These are phyloP conservation scores for Mya arenaria DNA, from an alignment of 1,140 invertebrate genomes.

Conservation along the genomic window DNA sequence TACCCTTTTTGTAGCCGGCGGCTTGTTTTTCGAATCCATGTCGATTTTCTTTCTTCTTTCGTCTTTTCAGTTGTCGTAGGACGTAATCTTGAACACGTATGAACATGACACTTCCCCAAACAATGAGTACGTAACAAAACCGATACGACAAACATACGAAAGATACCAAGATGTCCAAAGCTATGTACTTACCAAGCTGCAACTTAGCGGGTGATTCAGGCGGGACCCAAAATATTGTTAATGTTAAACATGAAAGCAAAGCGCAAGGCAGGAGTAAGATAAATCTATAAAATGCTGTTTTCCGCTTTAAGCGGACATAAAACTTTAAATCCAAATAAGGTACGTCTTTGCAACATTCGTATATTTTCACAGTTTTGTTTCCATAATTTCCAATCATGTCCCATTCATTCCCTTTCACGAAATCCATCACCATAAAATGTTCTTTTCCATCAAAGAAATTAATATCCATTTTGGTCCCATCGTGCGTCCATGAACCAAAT, in stretches of 20 bases:
- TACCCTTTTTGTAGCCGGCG: too few species aligned
- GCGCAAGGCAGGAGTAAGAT: slow-evolving; percentile 79
- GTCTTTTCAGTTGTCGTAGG: too few species aligned
- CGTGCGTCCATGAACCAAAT: slow-evolving; percentile 98
- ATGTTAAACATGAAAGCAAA: slow-evolving; percentile 76
- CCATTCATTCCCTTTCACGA: slow-evolving; percentile 79
- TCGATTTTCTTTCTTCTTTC: too few species aligned
- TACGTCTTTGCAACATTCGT: slow-evolving; percentile 76
- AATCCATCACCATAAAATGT: slow-evolving; percentile 67
- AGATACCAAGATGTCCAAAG: too few species aligned
- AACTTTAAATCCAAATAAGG: slow-evolving; percentile 79
- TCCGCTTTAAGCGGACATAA: slow-evolving; percentile 71
- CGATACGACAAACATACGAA: too few species aligned
- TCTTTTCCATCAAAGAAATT: slow-evolving; percentile 4
- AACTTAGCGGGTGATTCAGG: slow-evolving; percentile 81
- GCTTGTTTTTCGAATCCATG: too few species aligned
- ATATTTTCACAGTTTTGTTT: slow-evolving; percentile 68
- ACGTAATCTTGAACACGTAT: too few species aligned
- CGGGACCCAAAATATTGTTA: slow-evolving; percentile 80
- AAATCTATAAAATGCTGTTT: slow-evolving; percentile 79
- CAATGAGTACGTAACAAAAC: too few species aligned
- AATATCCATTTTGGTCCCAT: slow-evolving; percentile 90
- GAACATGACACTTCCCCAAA: too few species aligned
- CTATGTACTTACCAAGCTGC: slow-evolving; percentile 74
- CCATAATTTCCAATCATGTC: slow-evolving; percentile 69